Evolutionary conservation across 2,888 invertebrate species (phyloP).

Genomic region (Lepeophtheirus nordmannii): DNA sequence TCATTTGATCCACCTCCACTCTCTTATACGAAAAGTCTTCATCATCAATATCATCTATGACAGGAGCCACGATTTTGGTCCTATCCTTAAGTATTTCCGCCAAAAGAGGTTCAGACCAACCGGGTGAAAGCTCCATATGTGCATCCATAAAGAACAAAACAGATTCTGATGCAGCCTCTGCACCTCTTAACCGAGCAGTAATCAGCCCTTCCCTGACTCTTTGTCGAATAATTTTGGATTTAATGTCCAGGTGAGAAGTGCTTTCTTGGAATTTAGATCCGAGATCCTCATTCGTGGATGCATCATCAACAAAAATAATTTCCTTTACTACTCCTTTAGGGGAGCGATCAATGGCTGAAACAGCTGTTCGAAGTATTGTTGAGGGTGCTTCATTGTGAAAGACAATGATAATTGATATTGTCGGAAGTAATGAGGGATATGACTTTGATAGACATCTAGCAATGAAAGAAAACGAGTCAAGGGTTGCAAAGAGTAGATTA

Average conservation of each 20-base stretch:
- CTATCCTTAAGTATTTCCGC: conserved; percentile 46
- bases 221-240: conserved; percentile 49
- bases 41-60: conserved; percentile 85
- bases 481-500: too few relatives aligned
- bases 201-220: conserved; percentile 57
- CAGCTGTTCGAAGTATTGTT: conserved; percentile 78
- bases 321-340: conserved; percentile 58
- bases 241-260: conserved; percentile 45
- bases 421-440: neutral
- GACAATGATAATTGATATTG: conserved; percentile 81
- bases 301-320: conserved; percentile 56
- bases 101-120: conserved; percentile 63
- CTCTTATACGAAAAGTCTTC: conserved; percentile 78
- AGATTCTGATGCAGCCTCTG: conserved; percentile 48
- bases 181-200: conserved; percentile 62
- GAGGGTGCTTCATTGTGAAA: conserved; percentile 99
- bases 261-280: conserved; percentile 24
- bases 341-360: conserved; percentile 79
- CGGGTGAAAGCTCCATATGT: conserved; percentile 71
- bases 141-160: conserved; percentile 79
- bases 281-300: neutral
- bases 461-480: too few relatives aligned
- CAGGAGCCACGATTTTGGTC: conserved; percentile 56
- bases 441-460: neutral
- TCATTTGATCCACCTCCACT: neutral